phyloP scores from a whole-genome alignment of 2,888 invertebrate species.

The Cephus spinipes region DNA sequence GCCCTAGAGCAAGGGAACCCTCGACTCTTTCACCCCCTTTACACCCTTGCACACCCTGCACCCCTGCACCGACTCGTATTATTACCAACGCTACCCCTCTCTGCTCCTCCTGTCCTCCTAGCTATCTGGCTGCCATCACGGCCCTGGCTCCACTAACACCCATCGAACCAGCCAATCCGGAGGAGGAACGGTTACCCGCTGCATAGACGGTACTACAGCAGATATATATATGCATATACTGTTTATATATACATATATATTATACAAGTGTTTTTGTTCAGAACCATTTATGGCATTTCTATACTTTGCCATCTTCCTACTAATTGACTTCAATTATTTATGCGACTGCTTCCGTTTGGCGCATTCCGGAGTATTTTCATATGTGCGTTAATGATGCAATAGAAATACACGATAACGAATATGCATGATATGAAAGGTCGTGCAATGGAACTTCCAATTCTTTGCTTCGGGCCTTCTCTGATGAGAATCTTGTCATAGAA shows the following conservation, averaged over 20 bases:
- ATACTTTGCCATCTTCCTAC: background rate
- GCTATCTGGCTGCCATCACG: conserved; percentile 12
- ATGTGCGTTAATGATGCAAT: background rate
- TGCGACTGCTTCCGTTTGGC: background rate
- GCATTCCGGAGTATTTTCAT: background rate
- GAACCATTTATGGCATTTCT: background rate
- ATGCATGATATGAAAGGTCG: background rate
- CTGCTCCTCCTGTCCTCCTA: conserved; percentile 22
- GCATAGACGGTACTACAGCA: background rate
- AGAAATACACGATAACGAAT: background rate
- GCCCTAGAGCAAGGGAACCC: conserved; percentile 22
- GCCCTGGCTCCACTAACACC: conserved; percentile 37
- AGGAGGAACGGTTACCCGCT: background rate
- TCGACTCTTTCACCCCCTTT: conserved; percentile 26
- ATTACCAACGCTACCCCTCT: conserved; percentile 6
- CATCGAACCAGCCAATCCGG: conserved; percentile 23
- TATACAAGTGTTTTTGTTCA: background rate
- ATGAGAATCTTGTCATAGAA: background rate
- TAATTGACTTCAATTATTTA: background rate
- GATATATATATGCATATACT: too few relatives aligned
- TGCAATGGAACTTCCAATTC: background rate
- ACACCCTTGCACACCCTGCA: conserved; percentile 16
- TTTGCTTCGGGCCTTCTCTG: background rate
- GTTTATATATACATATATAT: background rate
- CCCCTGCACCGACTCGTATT: conserved; percentile 2